Conservation (phyloP, 2,797 vertebrate genomes). For the Sarcophilus harrisii region DNA sequence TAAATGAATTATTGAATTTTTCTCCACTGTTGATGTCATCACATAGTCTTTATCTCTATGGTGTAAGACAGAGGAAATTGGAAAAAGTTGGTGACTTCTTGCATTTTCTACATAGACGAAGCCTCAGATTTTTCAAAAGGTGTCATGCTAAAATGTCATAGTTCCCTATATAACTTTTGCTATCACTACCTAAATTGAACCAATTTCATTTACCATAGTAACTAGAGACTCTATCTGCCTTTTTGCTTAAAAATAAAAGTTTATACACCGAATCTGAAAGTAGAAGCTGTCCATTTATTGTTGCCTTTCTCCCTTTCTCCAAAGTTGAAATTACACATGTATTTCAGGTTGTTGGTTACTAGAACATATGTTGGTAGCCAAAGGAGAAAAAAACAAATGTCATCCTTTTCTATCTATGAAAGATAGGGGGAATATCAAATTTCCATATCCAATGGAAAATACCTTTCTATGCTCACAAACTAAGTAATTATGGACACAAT, state of each 20-base stretch:
- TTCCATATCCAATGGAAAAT: conserved; percentile 16
- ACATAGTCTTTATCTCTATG: neutral
- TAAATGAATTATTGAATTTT: neutral
- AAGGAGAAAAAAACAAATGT: neutral
- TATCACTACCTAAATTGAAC: neutral
- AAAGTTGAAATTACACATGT: neutral
- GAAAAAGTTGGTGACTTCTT: conserved; percentile 30
- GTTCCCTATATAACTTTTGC: neutral
- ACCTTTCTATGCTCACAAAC: neutral
- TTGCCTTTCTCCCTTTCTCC: neutral
- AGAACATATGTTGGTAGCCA: neutral
- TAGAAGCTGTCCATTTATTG: no score
- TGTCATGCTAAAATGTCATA: neutral
- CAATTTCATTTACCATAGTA: conserved; percentile 33
- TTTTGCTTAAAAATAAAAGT: neutral
- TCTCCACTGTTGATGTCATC: conserved; percentile 1
- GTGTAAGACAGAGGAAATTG: conserved; percentile 2
- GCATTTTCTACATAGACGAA: conserved; percentile 3
- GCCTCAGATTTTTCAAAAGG: neutral
- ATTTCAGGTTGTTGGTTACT: neutral
- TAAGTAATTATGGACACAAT: neutral
- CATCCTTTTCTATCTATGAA: conserved; percentile 27
- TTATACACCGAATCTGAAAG: neutral
- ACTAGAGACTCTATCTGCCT: neutral
- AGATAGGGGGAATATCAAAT: neutral